phyloP scores from a whole-genome alignment of 2,888 invertebrate species.

The Parnassius glacialis region DNA sequence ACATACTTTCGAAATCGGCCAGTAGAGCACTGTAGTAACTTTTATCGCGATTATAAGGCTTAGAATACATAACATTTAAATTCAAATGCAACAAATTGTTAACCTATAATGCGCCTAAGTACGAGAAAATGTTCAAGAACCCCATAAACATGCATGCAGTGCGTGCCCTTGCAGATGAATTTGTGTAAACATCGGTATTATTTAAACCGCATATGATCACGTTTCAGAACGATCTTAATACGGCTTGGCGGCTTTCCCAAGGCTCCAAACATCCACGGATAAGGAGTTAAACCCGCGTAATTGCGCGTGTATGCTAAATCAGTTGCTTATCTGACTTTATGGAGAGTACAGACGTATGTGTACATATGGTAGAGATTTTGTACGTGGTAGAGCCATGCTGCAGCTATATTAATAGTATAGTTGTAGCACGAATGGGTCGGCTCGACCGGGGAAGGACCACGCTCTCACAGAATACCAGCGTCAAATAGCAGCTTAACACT shows the following conservation, averaged over 20 bases:
- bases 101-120: not conserved
- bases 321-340: conserved; percentile 5
- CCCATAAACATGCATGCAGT: conserved; percentile 5
- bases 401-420: too few relatives aligned
- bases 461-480: too few relatives aligned
- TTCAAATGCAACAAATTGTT: too few relatives aligned
- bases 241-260: conserved; percentile 28
- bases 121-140: not conserved
- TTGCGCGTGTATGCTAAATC: not conserved
- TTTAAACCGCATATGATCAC: conserved; percentile 13
- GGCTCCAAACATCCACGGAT: conserved; percentile 12
- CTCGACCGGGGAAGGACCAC: too few relatives aligned
- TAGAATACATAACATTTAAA: too few relatives aligned
- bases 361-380: too few relatives aligned
- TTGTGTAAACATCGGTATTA: conserved; percentile 18
- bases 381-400: too few relatives aligned
- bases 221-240: conserved; percentile 17
- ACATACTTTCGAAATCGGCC: too few relatives aligned
- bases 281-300: conserved; percentile 8
- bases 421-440: too few relatives aligned
- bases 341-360: not conserved
- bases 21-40: too few relatives aligned
- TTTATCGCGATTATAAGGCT: too few relatives aligned
- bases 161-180: conserved; percentile 4
- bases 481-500: too few relatives aligned